phyloP scores from a whole-genome alignment of 2,113 vertebrate species.

The Actenoides lindsayi region DNA sequence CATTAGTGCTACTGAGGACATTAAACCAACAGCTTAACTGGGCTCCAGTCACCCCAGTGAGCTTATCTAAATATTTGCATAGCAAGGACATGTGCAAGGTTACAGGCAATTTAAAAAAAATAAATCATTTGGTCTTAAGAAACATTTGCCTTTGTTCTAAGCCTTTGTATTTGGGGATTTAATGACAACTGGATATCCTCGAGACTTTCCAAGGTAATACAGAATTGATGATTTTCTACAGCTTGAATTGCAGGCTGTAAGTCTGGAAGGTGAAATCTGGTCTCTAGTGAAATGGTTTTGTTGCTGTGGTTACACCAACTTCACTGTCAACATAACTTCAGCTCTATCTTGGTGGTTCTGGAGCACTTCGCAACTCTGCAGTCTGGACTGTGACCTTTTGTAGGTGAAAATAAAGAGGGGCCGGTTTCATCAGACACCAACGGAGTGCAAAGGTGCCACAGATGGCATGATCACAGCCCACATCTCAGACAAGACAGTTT shows the following conservation, averaged over 20 bases:
- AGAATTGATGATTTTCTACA: not conserved
- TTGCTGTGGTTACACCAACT: not conserved
- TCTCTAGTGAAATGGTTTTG: rapidly evolving
- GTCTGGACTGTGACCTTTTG: not conserved
- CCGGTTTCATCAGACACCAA: not conserved
- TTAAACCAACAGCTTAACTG: not conserved
- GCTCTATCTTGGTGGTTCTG: not conserved
- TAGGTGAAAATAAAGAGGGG: not conserved
- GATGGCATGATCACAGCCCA: rapidly evolving
- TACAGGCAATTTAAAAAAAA: not conserved
- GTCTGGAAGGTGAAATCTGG: not conserved
- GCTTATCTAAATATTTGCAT: not conserved
- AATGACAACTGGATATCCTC: not conserved
- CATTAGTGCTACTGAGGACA: not conserved
- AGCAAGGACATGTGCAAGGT: not conserved
- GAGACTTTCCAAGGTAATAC: not conserved
- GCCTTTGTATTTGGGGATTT: not conserved
- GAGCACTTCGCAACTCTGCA: not conserved
- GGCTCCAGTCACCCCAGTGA: rapidly evolving
- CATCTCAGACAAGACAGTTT: not conserved
- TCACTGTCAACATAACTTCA: not conserved
- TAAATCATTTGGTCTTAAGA: not conserved
- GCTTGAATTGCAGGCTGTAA: not conserved
- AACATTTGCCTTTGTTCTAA: not conserved
- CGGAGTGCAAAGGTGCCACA: not conserved